Evolutionary conservation across 2,888 invertebrate genomes (phyloP), one percentile per base, ranked within the genome.

Genomic region (Desoria tigrina): DNA sequence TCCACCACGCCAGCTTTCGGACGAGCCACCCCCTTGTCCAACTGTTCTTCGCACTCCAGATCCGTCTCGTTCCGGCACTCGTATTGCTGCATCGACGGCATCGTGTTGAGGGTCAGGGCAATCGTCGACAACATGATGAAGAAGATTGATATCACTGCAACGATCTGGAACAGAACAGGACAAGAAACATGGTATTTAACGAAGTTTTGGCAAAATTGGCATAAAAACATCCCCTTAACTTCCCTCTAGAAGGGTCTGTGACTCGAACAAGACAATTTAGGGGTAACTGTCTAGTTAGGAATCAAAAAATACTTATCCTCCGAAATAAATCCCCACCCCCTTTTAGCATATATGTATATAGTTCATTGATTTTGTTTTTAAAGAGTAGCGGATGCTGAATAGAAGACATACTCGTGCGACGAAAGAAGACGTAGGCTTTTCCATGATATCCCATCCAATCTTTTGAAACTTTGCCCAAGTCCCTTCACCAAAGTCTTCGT

Each of bases 401-500:
- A 32, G 32, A 32, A 32, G 32, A 9, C 72, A 94, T 86, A 97
- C 96, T 92, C 96, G 88, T 78, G 97, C 96, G 70, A 94, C 93
- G 81, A 94, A 92, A 79, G 96, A 96, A 18, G 83, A 82, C 62
- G 82, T 82, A 4, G 84, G 84, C 76, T 97, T 97, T 83, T 97
- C 97, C 71, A 97, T 86, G 77, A 95, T 86, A 81, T 98, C 96
- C 97, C 97, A 97, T 74, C 96, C 87, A 87, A 92, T 94, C 82
- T 95, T 94, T 82, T 96, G 94, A 83, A 94, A 94, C 80, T 93
- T 91, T 63, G 95, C 90, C 81, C 94, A 95, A 79, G 90, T 89
- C 75, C 95, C 95, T 78, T 93, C 92, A 24, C 95, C 95, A 79
- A 96, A 97, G 79, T 96, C 93, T 80, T 94, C 95, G 79, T 95